Evolutionary conservation across 2,797 vertebrate species (phyloP).

Genomic region (Adelosebastes latens): DNA sequence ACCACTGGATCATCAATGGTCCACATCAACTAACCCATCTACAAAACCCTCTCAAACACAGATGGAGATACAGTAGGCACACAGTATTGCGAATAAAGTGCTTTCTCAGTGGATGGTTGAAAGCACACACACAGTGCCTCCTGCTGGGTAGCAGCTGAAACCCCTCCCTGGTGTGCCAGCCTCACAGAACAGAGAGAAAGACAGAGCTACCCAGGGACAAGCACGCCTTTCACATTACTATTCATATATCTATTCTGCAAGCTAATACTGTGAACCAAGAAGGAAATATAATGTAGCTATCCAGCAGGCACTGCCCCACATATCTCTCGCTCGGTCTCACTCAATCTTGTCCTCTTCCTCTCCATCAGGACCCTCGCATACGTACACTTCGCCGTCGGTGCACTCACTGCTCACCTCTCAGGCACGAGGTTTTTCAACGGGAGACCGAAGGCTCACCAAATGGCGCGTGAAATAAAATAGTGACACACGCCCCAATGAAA

Average conservation of each 20-base stretch:
- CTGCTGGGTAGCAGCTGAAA: conserved; percentile 78
- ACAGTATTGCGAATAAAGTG: conserved; percentile 50
- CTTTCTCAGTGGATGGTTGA: conserved; percentile 53
- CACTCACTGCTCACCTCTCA: conserved; percentile 68
- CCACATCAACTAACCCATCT: conserved; percentile 32
- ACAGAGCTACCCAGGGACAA: conserved; percentile 41
- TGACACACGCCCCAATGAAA: conserved; percentile 78
- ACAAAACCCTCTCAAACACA: conserved; percentile 43
- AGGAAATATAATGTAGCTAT: background rate
- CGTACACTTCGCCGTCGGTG: conserved; percentile 10
- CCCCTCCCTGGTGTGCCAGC: conserved; percentile 59
- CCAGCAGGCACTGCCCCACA: conserved; percentile 34
- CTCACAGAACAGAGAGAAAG: conserved; percentile 45
- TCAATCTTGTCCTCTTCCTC: conserved; percentile 39
- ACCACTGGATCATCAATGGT: conserved; percentile 14
- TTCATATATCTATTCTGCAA: conserved; percentile 45
- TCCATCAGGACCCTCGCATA: conserved; percentile 39
- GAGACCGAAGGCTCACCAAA: conserved; percentile 71
- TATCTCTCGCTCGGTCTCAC: conserved; percentile 41
- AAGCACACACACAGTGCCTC: conserved; percentile 72
- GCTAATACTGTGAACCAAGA: background rate
- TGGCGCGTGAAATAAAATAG: conserved; percentile 84
- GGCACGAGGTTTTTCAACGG: conserved; percentile 41
- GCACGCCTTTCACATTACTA: conserved; percentile 27
- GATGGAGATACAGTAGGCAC: conserved; percentile 45